phyloP scores from a whole-genome alignment of 1,140 invertebrate species.

The Whitmania pigra region DNA sequence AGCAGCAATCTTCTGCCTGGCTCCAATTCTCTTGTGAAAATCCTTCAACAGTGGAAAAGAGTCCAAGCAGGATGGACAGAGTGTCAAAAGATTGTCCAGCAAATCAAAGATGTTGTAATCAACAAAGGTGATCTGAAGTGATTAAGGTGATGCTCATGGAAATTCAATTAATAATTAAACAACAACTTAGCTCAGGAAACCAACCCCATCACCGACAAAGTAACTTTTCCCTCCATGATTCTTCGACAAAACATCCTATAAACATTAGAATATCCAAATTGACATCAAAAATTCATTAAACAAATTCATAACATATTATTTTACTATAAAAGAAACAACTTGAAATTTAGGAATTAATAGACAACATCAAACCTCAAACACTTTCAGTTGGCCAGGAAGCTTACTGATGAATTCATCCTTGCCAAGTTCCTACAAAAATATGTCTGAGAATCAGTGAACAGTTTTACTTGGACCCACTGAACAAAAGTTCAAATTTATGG shows the following conservation, averaged over 20 bases:
- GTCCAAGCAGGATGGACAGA: conserved; percentile 40
- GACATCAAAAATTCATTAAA: not conserved
- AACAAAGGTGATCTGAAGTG: conserved; percentile 42
- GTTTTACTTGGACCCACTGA: conserved; percentile 14
- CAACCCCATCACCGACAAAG: conserved; percentile 23
- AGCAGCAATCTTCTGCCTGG: conserved; percentile 29
- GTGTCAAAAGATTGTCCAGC: conserved; percentile 40
- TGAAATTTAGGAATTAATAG: no score
- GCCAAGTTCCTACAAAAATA: conserved; percentile 28
- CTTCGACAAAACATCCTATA: conserved; percentile 24
- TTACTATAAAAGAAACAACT: not conserved
- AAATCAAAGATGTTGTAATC: conserved; percentile 47
- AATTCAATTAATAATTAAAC: not conserved
- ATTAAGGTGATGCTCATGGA: not conserved
- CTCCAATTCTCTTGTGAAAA: conserved; percentile 33
- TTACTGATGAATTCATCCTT: conserved; percentile 32
- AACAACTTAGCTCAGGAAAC: not conserved
- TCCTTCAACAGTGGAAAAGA: conserved; percentile 40
- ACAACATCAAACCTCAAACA: conserved; percentile 28
- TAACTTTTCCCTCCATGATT: conserved; percentile 26
- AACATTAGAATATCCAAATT: conserved; percentile 7
- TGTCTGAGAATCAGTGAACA: conserved; percentile 5
- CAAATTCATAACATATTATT: not conserved
- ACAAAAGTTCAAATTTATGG: not conserved
- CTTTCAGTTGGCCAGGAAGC: conserved; percentile 28